Percentiles rank a stretch among this genome's conserved stretches.
These are phyloP conservation scores for Pavo muticus DNA, from an alignment of 2,113 vertebrate genomes.

Conservation along the genomic window DNA sequence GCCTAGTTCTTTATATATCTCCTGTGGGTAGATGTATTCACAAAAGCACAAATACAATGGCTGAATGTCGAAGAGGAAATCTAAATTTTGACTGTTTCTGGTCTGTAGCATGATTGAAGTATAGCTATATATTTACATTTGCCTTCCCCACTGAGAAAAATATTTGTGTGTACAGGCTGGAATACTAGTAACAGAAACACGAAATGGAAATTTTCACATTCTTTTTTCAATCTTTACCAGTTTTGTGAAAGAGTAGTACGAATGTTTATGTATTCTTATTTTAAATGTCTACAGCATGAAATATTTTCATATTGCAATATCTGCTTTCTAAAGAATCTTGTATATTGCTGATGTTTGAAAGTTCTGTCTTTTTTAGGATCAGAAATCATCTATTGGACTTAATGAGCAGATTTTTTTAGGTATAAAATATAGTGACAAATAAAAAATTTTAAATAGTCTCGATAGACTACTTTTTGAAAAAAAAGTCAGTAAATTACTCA, in stretches of 20 bases:
- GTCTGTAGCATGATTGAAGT: neutral
- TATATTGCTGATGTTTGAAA: neutral
- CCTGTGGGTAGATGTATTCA: neutral
- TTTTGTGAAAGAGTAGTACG: neutral
- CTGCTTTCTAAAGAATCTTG: neutral
- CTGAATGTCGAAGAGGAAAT: neutral
- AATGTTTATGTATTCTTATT: neutral
- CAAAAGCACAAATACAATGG: neutral
- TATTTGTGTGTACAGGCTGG: accelerated
- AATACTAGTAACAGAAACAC: neutral
- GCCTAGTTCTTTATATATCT: neutral
- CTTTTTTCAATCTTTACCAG: neutral
- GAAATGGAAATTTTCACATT: neutral
- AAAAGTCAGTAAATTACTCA: neutral
- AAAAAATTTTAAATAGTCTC: neutral
- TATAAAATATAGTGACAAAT: neutral
- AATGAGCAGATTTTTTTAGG: neutral
- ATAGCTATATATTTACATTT: neutral
- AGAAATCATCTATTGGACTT: neutral
- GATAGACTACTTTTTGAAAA: neutral
- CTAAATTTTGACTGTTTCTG: neutral
- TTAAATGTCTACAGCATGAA: neutral
- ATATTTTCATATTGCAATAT: neutral
- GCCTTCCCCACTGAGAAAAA: neutral
- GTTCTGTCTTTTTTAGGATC: neutral